Evolutionary conservation across 2,888 invertebrate genomes (phyloP).

Genomic region (Philopedon plagiatum): DNA sequence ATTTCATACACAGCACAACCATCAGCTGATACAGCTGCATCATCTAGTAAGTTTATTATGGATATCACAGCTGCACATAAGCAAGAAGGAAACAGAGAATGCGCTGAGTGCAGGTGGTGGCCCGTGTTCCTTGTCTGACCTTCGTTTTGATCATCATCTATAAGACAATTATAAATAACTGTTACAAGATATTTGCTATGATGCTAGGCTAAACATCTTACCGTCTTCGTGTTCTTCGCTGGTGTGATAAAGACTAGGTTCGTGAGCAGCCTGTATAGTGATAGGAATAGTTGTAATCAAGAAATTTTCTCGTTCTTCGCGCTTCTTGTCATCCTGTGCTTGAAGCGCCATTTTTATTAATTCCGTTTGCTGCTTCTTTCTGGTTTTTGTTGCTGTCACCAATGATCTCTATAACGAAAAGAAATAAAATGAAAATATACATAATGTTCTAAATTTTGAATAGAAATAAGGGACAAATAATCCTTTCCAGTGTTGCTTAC

Average conservation of each 20-base stretch:
- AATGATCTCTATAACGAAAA: constrained; percentile 80
- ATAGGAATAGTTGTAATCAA: constrained; percentile 96
- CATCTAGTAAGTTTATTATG: constrained; percentile 94
- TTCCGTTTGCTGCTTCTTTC: constrained; percentile 99
- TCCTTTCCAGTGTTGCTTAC: no score
- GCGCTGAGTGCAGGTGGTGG: constrained; percentile 91
- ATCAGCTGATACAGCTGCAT: constrained; percentile 94
- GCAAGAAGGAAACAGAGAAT: constrained; percentile 96
- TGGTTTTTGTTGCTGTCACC: constrained; percentile 98
- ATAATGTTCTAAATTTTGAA: no score
- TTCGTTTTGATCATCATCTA: constrained; percentile 71
- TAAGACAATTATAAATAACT: no score
- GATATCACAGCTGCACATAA: constrained; percentile 96
- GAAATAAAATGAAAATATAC: no score
- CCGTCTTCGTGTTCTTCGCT: constrained; percentile 92
- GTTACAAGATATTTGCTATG: no score
- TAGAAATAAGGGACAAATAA: no score
- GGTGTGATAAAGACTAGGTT: constrained; percentile 91
- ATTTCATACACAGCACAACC: constrained; percentile 98
- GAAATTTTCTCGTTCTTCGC: constrained; percentile 95
- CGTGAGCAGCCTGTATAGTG: constrained; percentile 94
- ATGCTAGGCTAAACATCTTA: no score
- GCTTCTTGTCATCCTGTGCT: constrained; percentile 95
- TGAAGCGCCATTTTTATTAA: constrained; percentile 95
- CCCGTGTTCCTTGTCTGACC: constrained; percentile 81